Evolutionary conservation across 2,113 vertebrate species (phyloP).

Genomic region (Serilophus lunatus): DNA sequence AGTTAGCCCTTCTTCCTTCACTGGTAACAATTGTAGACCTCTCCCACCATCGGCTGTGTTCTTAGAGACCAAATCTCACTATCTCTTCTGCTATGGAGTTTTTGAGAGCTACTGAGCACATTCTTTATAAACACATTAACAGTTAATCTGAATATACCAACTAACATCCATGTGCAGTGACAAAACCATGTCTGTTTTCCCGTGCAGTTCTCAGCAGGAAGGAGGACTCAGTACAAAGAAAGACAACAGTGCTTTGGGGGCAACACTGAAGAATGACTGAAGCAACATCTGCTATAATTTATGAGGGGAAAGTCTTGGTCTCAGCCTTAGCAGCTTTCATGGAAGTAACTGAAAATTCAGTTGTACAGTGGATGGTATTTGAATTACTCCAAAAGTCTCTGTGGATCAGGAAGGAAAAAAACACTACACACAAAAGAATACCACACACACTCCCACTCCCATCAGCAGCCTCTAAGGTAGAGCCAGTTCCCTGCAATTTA

Average conservation of each 20-base stretch:
- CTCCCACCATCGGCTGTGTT: not conserved
- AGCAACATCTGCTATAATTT: not conserved
- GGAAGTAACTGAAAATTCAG: not conserved
- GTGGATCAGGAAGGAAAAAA: not conserved
- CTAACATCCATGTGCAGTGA: not conserved
- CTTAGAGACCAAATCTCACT: not conserved
- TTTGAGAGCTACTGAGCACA: not conserved
- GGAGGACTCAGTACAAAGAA: not conserved
- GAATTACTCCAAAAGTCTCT: not conserved
- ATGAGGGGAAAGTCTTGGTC: not conserved
- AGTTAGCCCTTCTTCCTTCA: not conserved
- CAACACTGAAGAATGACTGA: not conserved
- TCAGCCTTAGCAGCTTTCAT: not conserved
- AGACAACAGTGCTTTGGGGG: not conserved
- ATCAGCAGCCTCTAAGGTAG: not conserved
- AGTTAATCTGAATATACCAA: not conserved
- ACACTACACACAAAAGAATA: not conserved
- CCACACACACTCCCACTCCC: not conserved
- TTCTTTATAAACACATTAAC: not conserved
- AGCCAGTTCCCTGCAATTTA: not conserved
- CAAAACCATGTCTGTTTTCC: not conserved
- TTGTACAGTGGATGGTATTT: not conserved
- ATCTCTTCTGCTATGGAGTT: not conserved
- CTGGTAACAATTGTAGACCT: not conserved
- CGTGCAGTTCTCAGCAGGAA: not conserved